phyloP scores from a whole-genome alignment of 2,113 vertebrate genomes.

The Lota lota region DNA sequence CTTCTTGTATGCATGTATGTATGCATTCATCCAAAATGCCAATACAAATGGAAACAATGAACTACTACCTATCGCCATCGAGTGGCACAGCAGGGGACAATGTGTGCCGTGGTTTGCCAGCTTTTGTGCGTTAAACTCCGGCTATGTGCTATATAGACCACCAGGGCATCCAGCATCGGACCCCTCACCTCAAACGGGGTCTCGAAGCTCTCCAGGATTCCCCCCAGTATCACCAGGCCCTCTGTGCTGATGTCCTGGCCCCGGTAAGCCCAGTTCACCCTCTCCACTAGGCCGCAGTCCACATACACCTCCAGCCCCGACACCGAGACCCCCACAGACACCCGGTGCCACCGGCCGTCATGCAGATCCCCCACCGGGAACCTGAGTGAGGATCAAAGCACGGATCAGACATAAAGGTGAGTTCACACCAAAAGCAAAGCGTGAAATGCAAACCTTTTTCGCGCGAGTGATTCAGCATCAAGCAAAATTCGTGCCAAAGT shows the following conservation, averaged over 20 bases:
- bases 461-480: too few species aligned
- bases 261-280: slow-evolving; percentile 73
- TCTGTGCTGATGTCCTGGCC: slow-evolving; percentile 74
- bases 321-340: slow-evolving; percentile 72
- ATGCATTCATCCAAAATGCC: too few species aligned
- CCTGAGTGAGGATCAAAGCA: slow-evolving; percentile 42
- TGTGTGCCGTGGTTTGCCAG: too few species aligned
- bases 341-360: slow-evolving; percentile 73
- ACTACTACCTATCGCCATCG: too few species aligned
- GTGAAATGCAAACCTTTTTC: too few species aligned
- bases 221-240: slow-evolving; percentile 76
- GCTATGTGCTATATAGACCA: too few species aligned
- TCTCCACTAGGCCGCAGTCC: slow-evolving; percentile 80
- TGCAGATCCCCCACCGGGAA: slow-evolving; percentile 69
- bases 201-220: slow-evolving; percentile 73
- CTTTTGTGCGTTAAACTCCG: too few species aligned
- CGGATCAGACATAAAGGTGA: background rate
- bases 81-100: too few species aligned
- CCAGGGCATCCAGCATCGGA: background rate
- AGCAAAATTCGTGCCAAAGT: too few species aligned
- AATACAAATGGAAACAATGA: too few species aligned
- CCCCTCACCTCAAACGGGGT: slow-evolving; percentile 77
- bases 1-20: too few species aligned
- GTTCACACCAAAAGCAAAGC: too few species aligned
- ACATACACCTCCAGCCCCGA: slow-evolving; percentile 73